A percentile compares a stretch with the other conserved stretches of the same genome.
Conservation (phyloP, 2,113 vertebrate species). For the Scophthalmus maximus region DNA sequence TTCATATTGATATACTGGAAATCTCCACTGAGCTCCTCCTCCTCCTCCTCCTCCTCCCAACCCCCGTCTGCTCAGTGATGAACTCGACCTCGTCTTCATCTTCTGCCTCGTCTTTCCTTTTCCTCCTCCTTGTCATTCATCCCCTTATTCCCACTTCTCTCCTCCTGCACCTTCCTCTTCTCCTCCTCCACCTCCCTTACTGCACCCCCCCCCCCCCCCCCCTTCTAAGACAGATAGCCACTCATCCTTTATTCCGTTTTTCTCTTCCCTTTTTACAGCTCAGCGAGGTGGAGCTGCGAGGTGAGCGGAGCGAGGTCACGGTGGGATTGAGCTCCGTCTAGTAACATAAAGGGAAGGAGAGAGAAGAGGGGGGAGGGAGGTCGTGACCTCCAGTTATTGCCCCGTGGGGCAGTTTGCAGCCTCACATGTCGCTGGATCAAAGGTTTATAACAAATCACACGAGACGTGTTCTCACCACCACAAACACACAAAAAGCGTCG, state of each 20-base stretch:
- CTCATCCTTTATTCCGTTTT: conserved; percentile 6
- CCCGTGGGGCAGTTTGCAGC: conserved; percentile 16
- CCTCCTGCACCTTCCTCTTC: neutral
- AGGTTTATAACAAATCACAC: conserved; percentile 28
- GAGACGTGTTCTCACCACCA: neutral
- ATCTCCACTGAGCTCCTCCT: conserved; percentile 28
- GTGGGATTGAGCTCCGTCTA: conserved; percentile 22
- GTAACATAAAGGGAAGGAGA: conserved; percentile 11
- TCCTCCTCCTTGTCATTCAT: neutral
- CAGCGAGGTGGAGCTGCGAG: neutral
- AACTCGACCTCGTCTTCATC: conserved; percentile 36
- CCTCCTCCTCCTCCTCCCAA: neutral
- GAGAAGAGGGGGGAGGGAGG: neutral
- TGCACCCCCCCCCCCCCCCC: neutral
- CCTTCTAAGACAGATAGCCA: conserved; percentile 36
- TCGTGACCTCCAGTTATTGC: conserved; percentile 29
- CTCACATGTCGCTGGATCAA: conserved; percentile 8
- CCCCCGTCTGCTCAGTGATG: conserved; percentile 5
- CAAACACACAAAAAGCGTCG: neutral
- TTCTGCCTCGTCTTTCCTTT: neutral
- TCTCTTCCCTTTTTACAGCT: conserved; percentile 43
- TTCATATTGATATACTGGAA: conserved; percentile 44
- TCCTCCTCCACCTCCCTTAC: neutral
- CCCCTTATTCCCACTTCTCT: too few relatives aligned
- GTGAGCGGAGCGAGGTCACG: conserved; percentile 50